Evolutionary conservation across 2,888 invertebrate genomes (phyloP), one percentile per base, ranked within the genome.

Genomic region (Diaphora mendica): DNA sequence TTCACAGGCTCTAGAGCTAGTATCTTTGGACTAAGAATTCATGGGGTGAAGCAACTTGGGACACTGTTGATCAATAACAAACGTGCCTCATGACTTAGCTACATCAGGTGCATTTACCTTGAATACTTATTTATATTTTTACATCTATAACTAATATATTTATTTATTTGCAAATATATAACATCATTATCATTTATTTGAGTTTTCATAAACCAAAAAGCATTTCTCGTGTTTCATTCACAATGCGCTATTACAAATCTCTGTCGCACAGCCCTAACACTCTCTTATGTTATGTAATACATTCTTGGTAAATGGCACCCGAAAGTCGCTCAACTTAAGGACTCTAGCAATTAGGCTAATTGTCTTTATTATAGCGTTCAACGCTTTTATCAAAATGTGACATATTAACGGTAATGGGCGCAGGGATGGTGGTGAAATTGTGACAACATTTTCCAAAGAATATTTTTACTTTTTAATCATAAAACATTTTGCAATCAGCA

Each of bases 281-380:
- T 80, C 81, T 84, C 82, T 77, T 77, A 80, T 81, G 85, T 87
- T 88, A 89, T 84, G 83, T 85, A 87, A 88, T 89, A 88, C 86
- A 85, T 87, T 84, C 84, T 77, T 82, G 79, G 82, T 84, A 84
- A 89, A 91, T 89, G 91, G 87, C 88, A 83, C 86, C 88, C 87
- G 87, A 88, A 90, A 88, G 86, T 86, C 89, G 85, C 88, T 86
- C 84, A 83, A 88, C 85, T 88, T 88, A 86, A 88, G 86, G 86
- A 86, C 86, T 87, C 77, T 74, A 85, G 88, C 89, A 92, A 92
- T 93, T 93, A 90, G 83, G 78, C 84, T 91, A 92, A 93, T 93
- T 91, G 90, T 89, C 89, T 89, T 90, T 89, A 91, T 91, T 90
- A 90, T 88, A 87, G 65, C 87, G 87, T 88, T 87, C 88, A 90